These are phyloP conservation scores for Orius laevigatus DNA, from an alignment of 1,140 invertebrate genomes.

Conservation along the genomic window DNA sequence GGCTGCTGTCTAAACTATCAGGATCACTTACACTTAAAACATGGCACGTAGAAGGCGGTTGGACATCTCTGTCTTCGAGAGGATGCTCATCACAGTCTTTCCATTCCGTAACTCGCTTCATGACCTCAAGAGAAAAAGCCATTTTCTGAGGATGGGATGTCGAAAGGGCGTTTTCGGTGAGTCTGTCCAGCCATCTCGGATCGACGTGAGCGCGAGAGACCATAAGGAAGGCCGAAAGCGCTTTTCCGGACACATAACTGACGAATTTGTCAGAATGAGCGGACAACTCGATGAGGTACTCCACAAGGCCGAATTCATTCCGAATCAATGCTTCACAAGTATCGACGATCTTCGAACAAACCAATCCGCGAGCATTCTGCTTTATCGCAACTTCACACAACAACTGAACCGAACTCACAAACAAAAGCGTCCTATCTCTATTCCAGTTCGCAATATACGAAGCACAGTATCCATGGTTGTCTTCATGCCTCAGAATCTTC, in stretches of 20 bases:
- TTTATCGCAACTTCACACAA: constrained; percentile 69
- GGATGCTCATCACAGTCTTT: constrained; percentile 70
- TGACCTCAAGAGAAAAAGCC: constrained; percentile 65
- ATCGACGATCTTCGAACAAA: constrained; percentile 59
- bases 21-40: constrained; percentile 53
- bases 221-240: constrained; percentile 64
- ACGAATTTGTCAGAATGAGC: constrained; percentile 62
- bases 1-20: constrained; percentile 55
- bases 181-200: constrained; percentile 55
- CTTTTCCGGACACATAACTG: constrained; percentile 59
- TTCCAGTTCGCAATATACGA: constrained; percentile 50
- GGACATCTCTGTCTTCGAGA: constrained; percentile 41
- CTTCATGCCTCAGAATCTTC: constrained; percentile 17
- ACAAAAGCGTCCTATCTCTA: constrained; percentile 49
- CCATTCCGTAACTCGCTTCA: constrained; percentile 72
- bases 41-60: constrained; percentile 33
- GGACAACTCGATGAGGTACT: constrained; percentile 62
- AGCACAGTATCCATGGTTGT: constrained; percentile 30
- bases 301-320: constrained; percentile 64
- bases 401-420: constrained; percentile 63
- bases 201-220: constrained; percentile 64
- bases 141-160: constrained; percentile 55
- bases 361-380: constrained; percentile 60
- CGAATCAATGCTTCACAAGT: constrained; percentile 61
- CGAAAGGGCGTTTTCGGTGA: constrained; percentile 32